phyloP scores from a whole-genome alignment of 2,113 vertebrate species.

The Gracilinanus agilis region DNA sequence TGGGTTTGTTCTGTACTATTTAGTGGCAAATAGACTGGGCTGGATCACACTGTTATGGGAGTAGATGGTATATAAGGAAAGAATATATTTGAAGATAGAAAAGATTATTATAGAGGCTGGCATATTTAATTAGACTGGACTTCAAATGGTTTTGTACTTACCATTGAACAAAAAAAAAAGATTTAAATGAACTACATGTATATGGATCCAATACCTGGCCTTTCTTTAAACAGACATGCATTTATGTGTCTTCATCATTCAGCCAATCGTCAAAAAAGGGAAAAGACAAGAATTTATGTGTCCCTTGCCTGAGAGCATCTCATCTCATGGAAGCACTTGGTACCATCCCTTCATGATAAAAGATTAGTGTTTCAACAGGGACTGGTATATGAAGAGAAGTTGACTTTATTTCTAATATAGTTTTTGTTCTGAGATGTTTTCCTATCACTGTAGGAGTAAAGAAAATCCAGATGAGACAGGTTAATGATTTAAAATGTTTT shows the following conservation, averaged over 20 bases:
- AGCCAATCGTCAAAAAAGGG: not conserved
- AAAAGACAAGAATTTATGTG: not conserved
- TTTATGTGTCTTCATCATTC: not conserved
- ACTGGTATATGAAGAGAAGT: not conserved
- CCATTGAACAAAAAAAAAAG: not conserved
- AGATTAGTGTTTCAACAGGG: not conserved
- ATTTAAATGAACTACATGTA: not conserved
- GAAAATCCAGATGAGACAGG: not conserved
- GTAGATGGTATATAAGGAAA: not conserved
- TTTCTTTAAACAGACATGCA: not conserved
- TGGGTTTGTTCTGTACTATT: not conserved
- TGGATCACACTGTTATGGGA: not conserved
- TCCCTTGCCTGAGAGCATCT: not conserved
- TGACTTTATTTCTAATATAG: not conserved
- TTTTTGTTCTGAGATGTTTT: not conserved
- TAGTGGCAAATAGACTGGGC: not conserved
- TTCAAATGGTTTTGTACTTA: not conserved
- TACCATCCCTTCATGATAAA: not conserved
- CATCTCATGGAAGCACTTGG: not conserved
- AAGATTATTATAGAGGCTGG: not conserved
- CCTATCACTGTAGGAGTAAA: not conserved
- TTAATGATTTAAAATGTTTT: not conserved
- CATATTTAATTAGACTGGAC: not conserved
- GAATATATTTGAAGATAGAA: not conserved
- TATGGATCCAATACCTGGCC: not conserved